Base-by-base conservation (phyloP, 2,113 vertebrate species). In the Ictalurus furcatus region DNA sequence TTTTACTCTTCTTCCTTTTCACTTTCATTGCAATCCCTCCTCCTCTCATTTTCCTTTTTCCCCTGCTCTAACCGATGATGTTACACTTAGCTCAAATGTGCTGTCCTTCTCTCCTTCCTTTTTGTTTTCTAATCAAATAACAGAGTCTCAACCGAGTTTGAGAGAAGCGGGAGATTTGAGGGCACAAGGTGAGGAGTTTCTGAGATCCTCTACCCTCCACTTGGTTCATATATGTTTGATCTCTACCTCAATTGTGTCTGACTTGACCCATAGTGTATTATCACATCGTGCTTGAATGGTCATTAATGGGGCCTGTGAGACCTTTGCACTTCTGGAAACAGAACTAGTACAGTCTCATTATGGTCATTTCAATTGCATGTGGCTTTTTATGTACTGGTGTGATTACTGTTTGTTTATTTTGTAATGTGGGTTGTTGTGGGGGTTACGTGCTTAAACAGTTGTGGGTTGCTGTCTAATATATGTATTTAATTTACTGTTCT, bases 101-200 rank as follows among this genome's bases (percentile, higher is more conserved):
- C 86, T 86, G n/a, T 90, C 88, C 90, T 92, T 88, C 91, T 91
- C 92, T 34, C 85, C 90, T 85, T 96, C 94, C 95, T 94, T 93
- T 92, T 94, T 94, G 91, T 95, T 96, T 95, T 95, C 92, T 96
- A 95, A 97, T 71, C 93, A 95, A 92, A 91, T 95, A 95, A 89
- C 52, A 92, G 98, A 97, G 97, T 99, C 96, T 98, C 98, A 92
- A 97, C 97, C 95, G 97, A 99, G 95, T 97, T 98, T 98, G 98
- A 99, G 95, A 97, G 98, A 98, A 99, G 97, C 97, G 97, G 98
- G 97, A 97, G 98, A 98, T 98, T 97, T 98, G 98, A 99, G 98
- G 97, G 98, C 96, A 98, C 98, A 97, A 99, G 98, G 98, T 99
- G 98, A 99, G 98, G 96, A 94, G 85, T 93, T 80, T 79, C 17